Conservation (phyloP, 2,888 invertebrate species). For the Caenorhabditis uteleia region DNA sequence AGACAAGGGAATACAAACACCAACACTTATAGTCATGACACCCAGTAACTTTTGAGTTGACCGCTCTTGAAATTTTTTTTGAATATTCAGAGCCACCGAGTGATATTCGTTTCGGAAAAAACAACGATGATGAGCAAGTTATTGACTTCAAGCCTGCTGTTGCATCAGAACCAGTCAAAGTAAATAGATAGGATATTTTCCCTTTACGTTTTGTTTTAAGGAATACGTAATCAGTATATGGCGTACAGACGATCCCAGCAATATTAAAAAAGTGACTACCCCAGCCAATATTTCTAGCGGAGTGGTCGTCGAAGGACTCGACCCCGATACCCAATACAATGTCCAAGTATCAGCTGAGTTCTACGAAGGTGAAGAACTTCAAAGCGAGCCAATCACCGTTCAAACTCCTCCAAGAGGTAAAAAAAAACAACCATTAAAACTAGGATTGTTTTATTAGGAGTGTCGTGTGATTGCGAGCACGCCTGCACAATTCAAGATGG, state of each 20-base stretch:
- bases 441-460: constrained; percentile 41
- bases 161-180: constrained; percentile 49
- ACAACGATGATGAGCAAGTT: constrained; percentile 66
- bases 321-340: constrained; percentile 63
- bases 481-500: constrained; percentile 60
- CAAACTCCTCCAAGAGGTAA: constrained; percentile 63
- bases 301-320: constrained; percentile 51
- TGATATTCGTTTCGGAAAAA: constrained; percentile 64
- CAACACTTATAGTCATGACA: constrained; percentile 60
- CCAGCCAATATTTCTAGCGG: constrained; percentile 44
- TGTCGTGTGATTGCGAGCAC: constrained; percentile 65
- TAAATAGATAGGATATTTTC: constrained; percentile 2
- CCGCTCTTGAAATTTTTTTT: not conserved
- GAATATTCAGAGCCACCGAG: constrained; percentile 60
- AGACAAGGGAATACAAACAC: constrained; percentile 62
- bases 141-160: constrained; percentile 65
- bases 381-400: constrained; percentile 53
- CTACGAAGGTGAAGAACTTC: constrained; percentile 57
- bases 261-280: constrained; percentile 45
- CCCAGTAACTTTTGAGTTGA: constrained; percentile 52
- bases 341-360: constrained; percentile 65
- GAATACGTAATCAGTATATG: constrained; percentile 54
- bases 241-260: constrained; percentile 53
- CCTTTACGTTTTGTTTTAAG: constrained; percentile 30
- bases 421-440: not conserved